A percentile compares a stretch with the other conserved stretches of the same genome.
These are phyloP conservation scores for Oedothorax gibbosus DNA, from an alignment of 1,140 invertebrate species.

Conservation along the genomic window DNA sequence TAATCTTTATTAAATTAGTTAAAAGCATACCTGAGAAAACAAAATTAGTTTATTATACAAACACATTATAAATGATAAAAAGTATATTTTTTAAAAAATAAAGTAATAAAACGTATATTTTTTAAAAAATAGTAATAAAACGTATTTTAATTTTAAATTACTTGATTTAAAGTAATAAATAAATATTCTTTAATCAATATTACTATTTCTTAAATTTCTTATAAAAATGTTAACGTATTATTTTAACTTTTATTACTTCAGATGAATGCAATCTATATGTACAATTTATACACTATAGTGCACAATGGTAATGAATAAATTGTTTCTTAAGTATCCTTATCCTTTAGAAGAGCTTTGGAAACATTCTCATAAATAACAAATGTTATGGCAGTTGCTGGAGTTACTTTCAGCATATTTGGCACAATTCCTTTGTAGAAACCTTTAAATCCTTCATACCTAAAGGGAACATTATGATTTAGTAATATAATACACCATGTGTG, in stretches of 20 bases:
- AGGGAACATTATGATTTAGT: constrained; percentile 59
- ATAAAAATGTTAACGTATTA: too few species aligned
- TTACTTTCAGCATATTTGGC: constrained; percentile 88
- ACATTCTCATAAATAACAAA: constrained; percentile 95
- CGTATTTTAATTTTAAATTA: too few species aligned
- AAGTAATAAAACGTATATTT: too few species aligned
- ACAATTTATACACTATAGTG: background rate
- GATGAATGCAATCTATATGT: background rate
- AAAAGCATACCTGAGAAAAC: too few species aligned
- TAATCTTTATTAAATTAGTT: too few species aligned
- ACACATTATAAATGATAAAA: too few species aligned
- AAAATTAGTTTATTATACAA: too few species aligned
- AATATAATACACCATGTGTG: background rate
- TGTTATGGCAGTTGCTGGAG: constrained; percentile 95
- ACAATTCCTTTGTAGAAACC: constrained; percentile 97
- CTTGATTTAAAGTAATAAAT: too few species aligned
- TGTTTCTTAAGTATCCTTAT: background rate
- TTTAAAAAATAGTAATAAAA: too few species aligned
- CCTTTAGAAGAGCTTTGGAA: constrained; percentile 21
- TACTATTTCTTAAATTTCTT: too few species aligned
- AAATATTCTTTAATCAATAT: too few species aligned
- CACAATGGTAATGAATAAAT: background rate
- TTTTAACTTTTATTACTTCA: background rate
- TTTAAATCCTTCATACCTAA: constrained; percentile 79
- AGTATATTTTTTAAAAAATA: too few species aligned